These are phyloP conservation scores for Melikaiella ostensackeni DNA, from an alignment of 2,888 invertebrate genomes.

Conservation along the genomic window DNA sequence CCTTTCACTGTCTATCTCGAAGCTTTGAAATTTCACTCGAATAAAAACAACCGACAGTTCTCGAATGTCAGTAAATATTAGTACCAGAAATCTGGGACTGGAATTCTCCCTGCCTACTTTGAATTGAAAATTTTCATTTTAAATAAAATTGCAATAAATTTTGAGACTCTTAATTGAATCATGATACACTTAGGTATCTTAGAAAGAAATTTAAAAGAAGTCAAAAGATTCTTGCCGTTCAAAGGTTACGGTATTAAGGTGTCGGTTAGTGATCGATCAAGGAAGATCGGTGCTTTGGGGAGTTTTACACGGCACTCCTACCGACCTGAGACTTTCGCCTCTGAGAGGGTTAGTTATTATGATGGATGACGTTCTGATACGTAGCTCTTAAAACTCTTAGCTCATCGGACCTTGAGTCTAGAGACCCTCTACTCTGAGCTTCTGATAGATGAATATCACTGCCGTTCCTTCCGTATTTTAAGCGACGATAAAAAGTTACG, in stretches of 20 bases:
- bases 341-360: constrained; percentile 30
- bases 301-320: constrained; percentile 14
- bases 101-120: too few relatives aligned
- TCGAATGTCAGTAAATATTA: too few relatives aligned
- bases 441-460: constrained; percentile 32
- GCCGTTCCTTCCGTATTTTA: background rate
- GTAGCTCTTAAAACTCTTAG: constrained; percentile 22
- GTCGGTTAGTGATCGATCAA: constrained; percentile 21
- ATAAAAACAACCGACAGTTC: too few relatives aligned
- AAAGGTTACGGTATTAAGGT: background rate
- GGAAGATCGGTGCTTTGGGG: constrained; percentile 10
- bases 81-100: too few relatives aligned
- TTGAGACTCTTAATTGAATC: background rate
- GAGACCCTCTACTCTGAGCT: constrained; percentile 5
- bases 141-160: too few relatives aligned
- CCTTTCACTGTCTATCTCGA: too few relatives aligned
- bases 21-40: too few relatives aligned
- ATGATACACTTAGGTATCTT: background rate
- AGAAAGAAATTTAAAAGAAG: background rate
- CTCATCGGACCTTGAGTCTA: constrained; percentile 11
- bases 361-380: constrained; percentile 35
- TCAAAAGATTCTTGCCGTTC: background rate
- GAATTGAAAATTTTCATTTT: too few relatives aligned
- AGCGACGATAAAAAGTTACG: constrained; percentile 6
- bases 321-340: constrained; percentile 16